Evolutionary conservation across 2,888 invertebrate genomes (phyloP), one percentile per base, ranked within the genome.

Genomic region (Xylophagus ater): DNA sequence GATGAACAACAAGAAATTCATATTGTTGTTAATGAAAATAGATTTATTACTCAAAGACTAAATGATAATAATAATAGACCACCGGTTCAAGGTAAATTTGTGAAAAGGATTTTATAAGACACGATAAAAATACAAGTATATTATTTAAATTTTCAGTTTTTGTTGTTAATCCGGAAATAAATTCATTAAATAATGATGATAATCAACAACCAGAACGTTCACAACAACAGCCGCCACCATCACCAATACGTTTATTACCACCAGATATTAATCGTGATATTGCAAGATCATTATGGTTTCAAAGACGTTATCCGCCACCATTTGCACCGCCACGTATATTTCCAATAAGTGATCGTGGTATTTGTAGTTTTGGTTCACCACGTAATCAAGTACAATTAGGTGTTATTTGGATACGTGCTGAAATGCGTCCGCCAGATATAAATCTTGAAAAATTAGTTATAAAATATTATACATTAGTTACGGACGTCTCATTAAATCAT

Each of bases 381-480:
- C 45, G 49, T 2, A 52, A 57, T 44, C 60, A 58, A 1, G 57
- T 62, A 4, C 58, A 62, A 24, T 55, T 54, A 2, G 59, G 59
- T 23, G 53, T 65, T 3, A 54, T 65, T 25, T 61, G 61, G 59
- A 62, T 65, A 42, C 59, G 64, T 2, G 56, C 59, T 15, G 55
- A 57, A 10, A 53, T 57, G 42, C 56, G 61, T 0, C 57, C 60
- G 4, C 63, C 63, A 4, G 56, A 70, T 40, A 71, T 73, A 2
- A 66, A 60, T 13, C 53, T 77, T 1, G 64, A 70, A 34, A 60
- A 68, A 0, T 52, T 78, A 0, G 67, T 68, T 3, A 62, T 71
- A 4, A 71, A 73, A 2, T 75, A 79, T 4, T 82, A 74, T 51
- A 65, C 68, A 4, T 64, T 66, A 39, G 71, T 82, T 1, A 79